A percentile compares a stretch with the other conserved stretches of the same genome.
Conservation (phyloP, 1,140 invertebrate species). For the Trachymyrmex cornetzi region DNA sequence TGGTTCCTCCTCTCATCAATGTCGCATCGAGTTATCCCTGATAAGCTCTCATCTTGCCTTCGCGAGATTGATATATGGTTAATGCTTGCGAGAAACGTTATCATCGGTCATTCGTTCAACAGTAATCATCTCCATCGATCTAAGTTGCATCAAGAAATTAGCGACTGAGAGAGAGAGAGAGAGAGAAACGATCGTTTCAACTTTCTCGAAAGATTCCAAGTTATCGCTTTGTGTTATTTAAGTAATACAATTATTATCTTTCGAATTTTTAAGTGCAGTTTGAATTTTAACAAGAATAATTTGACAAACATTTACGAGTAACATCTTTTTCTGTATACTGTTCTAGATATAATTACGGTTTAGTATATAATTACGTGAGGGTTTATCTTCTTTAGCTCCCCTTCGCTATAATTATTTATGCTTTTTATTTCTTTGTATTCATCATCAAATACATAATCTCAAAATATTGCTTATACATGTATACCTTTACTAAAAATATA, state of each 20-base stretch:
- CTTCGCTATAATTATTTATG: neutral
- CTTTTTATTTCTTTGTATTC: neutral
- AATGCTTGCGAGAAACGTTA: neutral
- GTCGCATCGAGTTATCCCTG: constrained; percentile 28
- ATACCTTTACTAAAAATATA: neutral
- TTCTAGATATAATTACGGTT: neutral
- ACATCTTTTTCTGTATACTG: neutral
- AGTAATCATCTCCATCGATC: constrained; percentile 39
- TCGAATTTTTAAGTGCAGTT: neutral
- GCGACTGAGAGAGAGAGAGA: neutral
- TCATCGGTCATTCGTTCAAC: constrained; percentile 33
- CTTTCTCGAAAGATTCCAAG: neutral
- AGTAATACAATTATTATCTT: neutral
- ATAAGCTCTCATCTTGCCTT: constrained; percentile 19
- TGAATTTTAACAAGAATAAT: neutral
- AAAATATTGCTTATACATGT: neutral
- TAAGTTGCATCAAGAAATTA: constrained; percentile 28
- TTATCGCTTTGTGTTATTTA: neutral
- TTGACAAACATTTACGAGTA: neutral
- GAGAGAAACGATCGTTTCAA: neutral
- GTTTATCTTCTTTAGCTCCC: neutral
- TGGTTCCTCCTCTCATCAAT: constrained; percentile 59
- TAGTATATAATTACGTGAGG: neutral
- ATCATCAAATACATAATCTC: neutral
- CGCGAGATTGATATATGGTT: constrained; percentile 25